These are phyloP conservation scores for Didymodactylos carnosus DNA, from an alignment of 2,888 invertebrate species.

Conservation along the genomic window DNA sequence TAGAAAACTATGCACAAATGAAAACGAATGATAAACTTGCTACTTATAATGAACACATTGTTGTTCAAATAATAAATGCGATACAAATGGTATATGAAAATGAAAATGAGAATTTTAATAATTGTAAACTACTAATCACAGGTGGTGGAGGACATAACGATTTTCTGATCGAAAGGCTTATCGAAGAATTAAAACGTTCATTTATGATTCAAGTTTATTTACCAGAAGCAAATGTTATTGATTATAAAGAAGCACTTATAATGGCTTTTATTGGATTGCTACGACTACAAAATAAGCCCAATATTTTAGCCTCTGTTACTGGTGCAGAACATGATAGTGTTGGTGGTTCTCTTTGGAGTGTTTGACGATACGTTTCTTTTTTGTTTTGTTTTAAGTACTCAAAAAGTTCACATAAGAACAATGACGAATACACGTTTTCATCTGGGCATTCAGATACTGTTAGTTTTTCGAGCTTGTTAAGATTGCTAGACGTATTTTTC, in stretches of 20 bases:
- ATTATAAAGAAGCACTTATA: not conserved
- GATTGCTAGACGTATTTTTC: too few relatives aligned
- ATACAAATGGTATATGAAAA: not conserved
- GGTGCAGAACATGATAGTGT: not conserved
- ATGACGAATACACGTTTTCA: too few relatives aligned
- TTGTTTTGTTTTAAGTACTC: too few relatives aligned
- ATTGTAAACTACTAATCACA: constrained; percentile 21
- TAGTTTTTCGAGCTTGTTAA: too few relatives aligned
- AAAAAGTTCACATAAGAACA: too few relatives aligned
- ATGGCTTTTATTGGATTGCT: not conserved
- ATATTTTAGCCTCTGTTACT: not conserved
- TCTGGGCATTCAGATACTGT: too few relatives aligned
- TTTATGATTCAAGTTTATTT: not conserved
- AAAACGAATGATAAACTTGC: constrained; percentile 19
- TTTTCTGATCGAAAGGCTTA: constrained; percentile 20
- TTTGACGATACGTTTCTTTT: too few relatives aligned
- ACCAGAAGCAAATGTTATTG: not conserved
- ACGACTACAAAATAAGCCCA: not conserved
- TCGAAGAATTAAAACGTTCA: not conserved
- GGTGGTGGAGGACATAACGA: constrained; percentile 28
- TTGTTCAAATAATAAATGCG: constrained; percentile 15
- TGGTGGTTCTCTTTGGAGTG: not conserved
- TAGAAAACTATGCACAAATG: constrained; percentile 19
- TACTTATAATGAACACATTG: constrained; percentile 24
- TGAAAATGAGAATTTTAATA: not conserved